These are phyloP conservation scores for Anguilla megastoma DNA, from an alignment of 2,797 vertebrate genomes.

Conservation along the genomic window DNA sequence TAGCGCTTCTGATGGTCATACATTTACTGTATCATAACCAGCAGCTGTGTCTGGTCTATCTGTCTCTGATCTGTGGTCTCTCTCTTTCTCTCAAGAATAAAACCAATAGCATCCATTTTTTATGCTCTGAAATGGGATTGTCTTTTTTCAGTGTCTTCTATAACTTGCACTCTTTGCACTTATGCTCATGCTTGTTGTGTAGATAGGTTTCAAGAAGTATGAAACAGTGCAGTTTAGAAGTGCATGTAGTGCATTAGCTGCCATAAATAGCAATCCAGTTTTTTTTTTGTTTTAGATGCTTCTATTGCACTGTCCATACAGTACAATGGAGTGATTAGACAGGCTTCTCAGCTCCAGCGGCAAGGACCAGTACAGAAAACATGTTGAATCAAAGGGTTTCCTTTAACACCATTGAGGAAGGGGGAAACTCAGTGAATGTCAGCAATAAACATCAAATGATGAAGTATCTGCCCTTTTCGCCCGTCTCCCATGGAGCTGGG, in stretches of 20 bases:
- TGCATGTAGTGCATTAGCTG: neutral
- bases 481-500: constrained; percentile 15
- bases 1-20: neutral
- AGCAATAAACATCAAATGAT: constrained; percentile 33
- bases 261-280: neutral
- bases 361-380: neutral
- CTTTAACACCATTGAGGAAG: neutral
- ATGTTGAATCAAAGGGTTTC: neutral
- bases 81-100: neutral
- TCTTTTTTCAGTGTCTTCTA: too few species aligned
- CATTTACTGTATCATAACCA: neutral
- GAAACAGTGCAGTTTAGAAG: neutral
- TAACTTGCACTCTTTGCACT: neutral
- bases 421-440: constrained; percentile 32
- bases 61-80: neutral
- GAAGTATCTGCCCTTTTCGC: constrained; percentile 31
- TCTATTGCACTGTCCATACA: too few species aligned
- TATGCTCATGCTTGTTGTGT: constrained; percentile 7
- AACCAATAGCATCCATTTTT: too few species aligned
- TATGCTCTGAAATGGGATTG: neutral
- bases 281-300: neutral
- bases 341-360: neutral
- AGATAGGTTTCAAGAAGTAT: constrained; percentile 1
- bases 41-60: neutral
- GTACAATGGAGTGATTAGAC: neutral